Base-by-base conservation (phyloP, 2,888 invertebrate species). In the Thymelicus lineola region DNA sequence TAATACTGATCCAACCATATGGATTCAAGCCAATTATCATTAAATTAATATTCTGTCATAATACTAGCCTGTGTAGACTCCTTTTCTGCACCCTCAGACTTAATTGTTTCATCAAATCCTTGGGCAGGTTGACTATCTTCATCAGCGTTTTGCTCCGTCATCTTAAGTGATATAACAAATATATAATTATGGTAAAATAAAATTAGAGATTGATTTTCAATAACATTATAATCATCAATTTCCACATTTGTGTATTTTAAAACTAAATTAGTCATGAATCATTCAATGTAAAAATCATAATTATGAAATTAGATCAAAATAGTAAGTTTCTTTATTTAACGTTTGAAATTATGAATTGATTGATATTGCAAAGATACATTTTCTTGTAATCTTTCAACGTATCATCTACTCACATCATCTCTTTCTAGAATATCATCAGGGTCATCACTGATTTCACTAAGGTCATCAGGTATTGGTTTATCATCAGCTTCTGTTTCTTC, bases 391-490 rank as follows among this genome's bases (percentile, higher is more conserved):
- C 5, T 28, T 28, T 0, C 28, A 28, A 28, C 28, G 3, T 28
- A 5, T 28, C 28, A 28, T 9, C 9, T 12, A 77, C 88, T 88
- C 82, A 94, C 94, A 85, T 97, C 97, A 80, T 96, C 97, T 88
- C 96, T 95, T 75, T 97, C 96, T 6, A 97, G 94, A 81, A 98
- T 97, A 80, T 98, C 98, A 86, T 97, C 97, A 66, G 97, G 97
- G 86, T 97, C 97, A 79, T 97, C 97, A 82, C 97, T 97, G 73
- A 98, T 97, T 88, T 98, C 98, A 86, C 97, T 98, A 14, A 98
- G 94, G 84, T 97, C 96, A 81, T 96, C 95, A 77, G 96, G 93
- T 80, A 96, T 89, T 74, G 95, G 86, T 82, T 94, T 85, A 77
- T 95, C 94, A 73, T 94, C 85, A 73, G 89, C 82, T 76, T 94